A percentile compares a stretch with the other conserved stretches of the same genome.
Evolutionary conservation across 2,113 vertebrate genomes (phyloP).

Genomic region (Macaca fascicularis): DNA sequence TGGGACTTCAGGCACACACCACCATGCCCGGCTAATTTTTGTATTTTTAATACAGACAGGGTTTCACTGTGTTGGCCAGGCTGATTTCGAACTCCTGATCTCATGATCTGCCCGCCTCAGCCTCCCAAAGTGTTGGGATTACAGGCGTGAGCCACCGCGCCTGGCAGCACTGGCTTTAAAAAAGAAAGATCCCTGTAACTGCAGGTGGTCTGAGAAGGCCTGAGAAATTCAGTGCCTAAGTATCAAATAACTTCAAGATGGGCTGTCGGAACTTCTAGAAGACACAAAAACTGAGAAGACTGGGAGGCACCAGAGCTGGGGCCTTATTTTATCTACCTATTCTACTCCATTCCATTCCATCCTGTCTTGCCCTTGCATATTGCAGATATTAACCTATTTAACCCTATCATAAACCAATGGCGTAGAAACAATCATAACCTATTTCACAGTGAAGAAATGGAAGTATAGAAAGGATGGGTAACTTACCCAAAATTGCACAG

Average conservation of each 20-base stretch:
- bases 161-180: too few relatives aligned
- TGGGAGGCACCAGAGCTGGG: neutral
- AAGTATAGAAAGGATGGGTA: neutral
- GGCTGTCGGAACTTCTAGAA: neutral
- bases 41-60: too few relatives aligned
- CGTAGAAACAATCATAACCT: too few relatives aligned
- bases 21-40: too few relatives aligned
- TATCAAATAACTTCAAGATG: neutral
- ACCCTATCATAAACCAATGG: neutral
- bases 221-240: neutral
- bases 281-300: neutral
- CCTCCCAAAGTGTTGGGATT: too few relatives aligned
- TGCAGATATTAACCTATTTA: neutral
- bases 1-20: too few relatives aligned
- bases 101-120: too few relatives aligned
- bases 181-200: neutral
- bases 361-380: neutral
- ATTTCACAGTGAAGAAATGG: neutral
- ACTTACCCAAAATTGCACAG: neutral
- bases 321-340: neutral
- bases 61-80: too few relatives aligned
- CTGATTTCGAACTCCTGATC: too few relatives aligned
- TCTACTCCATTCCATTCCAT: neutral
- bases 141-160: too few relatives aligned
- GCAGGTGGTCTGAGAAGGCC: neutral